A percentile compares a stretch with the other conserved stretches of the same genome.
These are phyloP conservation scores for Pteropus alecto DNA, from an alignment of 2,113 vertebrate species.

Conservation along the genomic window DNA sequence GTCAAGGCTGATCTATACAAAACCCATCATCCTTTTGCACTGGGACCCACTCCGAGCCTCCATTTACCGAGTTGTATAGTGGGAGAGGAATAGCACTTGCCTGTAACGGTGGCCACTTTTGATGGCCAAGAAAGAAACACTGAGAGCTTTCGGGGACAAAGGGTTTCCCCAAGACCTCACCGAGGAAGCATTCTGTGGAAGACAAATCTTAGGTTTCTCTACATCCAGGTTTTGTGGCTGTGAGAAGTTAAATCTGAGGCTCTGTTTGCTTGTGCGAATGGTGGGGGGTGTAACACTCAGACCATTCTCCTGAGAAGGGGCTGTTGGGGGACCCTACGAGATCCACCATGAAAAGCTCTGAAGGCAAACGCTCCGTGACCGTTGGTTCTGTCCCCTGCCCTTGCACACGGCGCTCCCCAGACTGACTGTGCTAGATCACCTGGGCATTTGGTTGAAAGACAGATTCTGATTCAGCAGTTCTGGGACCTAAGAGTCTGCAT, in stretches of 20 bases:
- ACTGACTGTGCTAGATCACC: background rate
- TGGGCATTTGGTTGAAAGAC: background rate
- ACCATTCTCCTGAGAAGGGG: background rate
- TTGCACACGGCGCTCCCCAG: background rate
- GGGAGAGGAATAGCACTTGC: too few relatives aligned
- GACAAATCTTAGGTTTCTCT: background rate
- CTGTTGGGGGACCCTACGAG: background rate
- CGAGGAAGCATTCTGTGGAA: background rate
- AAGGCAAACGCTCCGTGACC: background rate
- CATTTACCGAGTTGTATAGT: background rate
- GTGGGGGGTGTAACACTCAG: background rate
- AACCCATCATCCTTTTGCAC: background rate
- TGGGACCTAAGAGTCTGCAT: background rate
- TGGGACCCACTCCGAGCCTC: background rate
- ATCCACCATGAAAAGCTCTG: background rate
- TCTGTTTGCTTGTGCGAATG: background rate
- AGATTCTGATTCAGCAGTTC: background rate
- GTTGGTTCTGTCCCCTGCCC: rapidly evolving
- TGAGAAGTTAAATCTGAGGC: background rate
- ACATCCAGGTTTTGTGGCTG: background rate
- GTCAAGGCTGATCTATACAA: conserved; percentile 57
- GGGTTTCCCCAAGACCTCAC: background rate
- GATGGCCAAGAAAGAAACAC: background rate
- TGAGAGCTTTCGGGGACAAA: background rate
- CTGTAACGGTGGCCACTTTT: background rate